phyloP scores from a whole-genome alignment of 2,797 vertebrate species.

The Anomalospiza imberbis region DNA sequence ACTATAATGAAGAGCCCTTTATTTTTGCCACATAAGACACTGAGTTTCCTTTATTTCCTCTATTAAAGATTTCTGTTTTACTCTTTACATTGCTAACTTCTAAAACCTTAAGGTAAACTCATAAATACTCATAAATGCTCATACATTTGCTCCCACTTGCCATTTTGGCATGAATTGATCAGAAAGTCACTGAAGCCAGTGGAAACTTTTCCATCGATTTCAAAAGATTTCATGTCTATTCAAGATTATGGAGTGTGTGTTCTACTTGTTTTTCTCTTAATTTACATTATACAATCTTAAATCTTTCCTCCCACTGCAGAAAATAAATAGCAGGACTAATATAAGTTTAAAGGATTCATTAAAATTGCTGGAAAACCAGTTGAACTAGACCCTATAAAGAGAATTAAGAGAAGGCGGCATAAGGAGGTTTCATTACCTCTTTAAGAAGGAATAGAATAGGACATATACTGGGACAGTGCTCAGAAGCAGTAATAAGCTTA shows the following conservation, averaged over 20 bases:
- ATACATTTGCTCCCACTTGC: neutral
- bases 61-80: neutral
- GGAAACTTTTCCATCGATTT: neutral
- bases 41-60: neutral
- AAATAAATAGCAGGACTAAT: neutral
- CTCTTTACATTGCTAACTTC: neutral
- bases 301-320: neutral
- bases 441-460: neutral
- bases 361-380: neutral
- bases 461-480: neutral
- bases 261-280: neutral
- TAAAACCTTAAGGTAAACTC: neutral
- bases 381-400: neutral
- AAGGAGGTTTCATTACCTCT: neutral
- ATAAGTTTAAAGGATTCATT: neutral
- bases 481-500: neutral
- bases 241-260: fast-evolving
- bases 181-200: neutral
- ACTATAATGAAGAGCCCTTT: neutral
- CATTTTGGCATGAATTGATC: neutral
- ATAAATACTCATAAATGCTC: neutral
- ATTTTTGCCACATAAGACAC: neutral
- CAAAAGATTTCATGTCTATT: neutral
- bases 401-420: neutral
- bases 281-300: neutral